phyloP scores from a whole-genome alignment of 2,797 vertebrate species.

The Sebastes taczanowskii region DNA sequence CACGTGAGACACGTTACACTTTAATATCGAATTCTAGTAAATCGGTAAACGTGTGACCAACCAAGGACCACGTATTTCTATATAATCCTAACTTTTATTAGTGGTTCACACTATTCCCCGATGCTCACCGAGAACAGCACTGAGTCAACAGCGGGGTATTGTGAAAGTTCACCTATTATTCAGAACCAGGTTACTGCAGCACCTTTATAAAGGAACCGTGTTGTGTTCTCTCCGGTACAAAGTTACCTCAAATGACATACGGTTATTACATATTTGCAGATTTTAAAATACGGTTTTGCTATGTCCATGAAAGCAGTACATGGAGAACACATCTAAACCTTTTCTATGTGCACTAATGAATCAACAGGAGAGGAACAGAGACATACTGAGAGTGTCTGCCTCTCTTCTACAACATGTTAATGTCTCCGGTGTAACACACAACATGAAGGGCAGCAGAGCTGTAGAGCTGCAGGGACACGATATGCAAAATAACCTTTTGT shows the following conservation, averaged over 20 bases:
- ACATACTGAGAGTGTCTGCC: not conserved
- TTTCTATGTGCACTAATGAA: not conserved
- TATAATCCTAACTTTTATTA: not conserved
- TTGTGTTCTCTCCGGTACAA: not conserved
- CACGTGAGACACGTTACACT: accelerated
- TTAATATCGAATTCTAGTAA: not conserved
- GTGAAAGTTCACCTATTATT: not conserved
- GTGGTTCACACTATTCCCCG: too few species aligned
- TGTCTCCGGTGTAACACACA: not conserved
- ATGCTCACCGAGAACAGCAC: not conserved
- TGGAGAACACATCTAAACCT: not conserved
- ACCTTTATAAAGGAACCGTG: accelerated
- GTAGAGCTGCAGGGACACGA: not conserved
- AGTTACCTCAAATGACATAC: not conserved
- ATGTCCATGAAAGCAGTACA: not conserved
- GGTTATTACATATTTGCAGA: not conserved
- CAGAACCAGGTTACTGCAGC: accelerated
- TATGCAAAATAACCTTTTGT: constrained; percentile 51
- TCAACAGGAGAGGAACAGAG: constrained; percentile 14
- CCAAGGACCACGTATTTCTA: not conserved
- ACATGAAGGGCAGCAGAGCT: not conserved
- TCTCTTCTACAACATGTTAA: not conserved
- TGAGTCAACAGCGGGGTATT: not conserved
- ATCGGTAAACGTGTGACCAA: not conserved
- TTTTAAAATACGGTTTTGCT: not conserved